Conservation (phyloP, 2,888 invertebrate genomes). For the Phyllotreta striolata region DNA sequence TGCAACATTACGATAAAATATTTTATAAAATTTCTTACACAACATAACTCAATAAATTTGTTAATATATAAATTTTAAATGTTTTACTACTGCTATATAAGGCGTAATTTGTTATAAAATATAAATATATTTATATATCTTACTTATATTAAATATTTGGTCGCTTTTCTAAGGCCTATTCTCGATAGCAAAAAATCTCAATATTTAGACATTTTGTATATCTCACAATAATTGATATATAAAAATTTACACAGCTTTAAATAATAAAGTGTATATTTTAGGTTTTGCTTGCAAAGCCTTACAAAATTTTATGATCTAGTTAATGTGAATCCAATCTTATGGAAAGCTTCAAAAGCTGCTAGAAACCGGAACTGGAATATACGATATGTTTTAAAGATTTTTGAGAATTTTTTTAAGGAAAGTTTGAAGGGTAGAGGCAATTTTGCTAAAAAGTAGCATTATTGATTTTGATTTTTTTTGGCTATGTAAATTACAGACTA, state of each 20-base stretch:
- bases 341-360: neutral
- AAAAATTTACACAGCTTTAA: slow-evolving; percentile 32
- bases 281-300: slow-evolving; percentile 1
- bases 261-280: slow-evolving; percentile 23
- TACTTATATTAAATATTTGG: slow-evolving; percentile 51
- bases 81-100: slow-evolving; percentile 53
- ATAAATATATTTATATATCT: slow-evolving; percentile 42
- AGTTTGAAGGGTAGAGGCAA: too few relatives aligned
- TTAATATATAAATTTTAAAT: slow-evolving; percentile 43
- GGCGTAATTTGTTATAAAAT: slow-evolving; percentile 56
- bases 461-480: neutral
- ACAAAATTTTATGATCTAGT: slow-evolving; percentile 12
- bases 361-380: too few relatives aligned
- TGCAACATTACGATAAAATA: slow-evolving; percentile 46
- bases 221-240: slow-evolving; percentile 37
- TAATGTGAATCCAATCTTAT: neutral
- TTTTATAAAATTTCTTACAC: slow-evolving; percentile 49
- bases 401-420: too few relatives aligned
- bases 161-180: slow-evolving; percentile 52
- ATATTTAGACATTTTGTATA: slow-evolving; percentile 29
- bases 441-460: too few relatives aligned
- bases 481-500: too few relatives aligned
- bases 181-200: slow-evolving; percentile 35
- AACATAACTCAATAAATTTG: slow-evolving; percentile 45
- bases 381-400: too few relatives aligned